phyloP scores from a whole-genome alignment of 2,797 vertebrate species.

The Odontamblyopus lacepedii region DNA sequence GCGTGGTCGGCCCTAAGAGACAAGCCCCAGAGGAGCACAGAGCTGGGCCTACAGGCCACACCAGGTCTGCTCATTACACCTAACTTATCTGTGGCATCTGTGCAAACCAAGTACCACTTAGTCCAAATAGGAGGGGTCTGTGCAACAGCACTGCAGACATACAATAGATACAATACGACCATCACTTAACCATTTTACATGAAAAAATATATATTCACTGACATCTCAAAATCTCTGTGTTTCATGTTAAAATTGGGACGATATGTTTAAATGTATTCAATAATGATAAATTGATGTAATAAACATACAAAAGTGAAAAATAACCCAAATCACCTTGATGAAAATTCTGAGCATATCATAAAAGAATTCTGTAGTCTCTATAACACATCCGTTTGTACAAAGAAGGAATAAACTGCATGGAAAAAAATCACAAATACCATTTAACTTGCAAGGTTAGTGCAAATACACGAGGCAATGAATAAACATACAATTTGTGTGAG shows the following conservation, averaged over 20 bases:
- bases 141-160: constrained; percentile 75
- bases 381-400: constrained; percentile 43
- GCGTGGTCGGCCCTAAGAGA: constrained; percentile 71
- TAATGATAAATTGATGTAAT: not conserved
- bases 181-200: constrained; percentile 66
- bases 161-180: constrained; percentile 63
- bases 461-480: constrained; percentile 76
- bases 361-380: constrained; percentile 8
- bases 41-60: constrained; percentile 75
- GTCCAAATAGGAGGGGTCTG: constrained; percentile 78
- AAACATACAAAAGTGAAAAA: not conserved
- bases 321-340: not conserved
- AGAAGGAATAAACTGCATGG: constrained; percentile 35
- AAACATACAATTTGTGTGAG: constrained; percentile 76
- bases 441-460: constrained; percentile 60
- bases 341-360: constrained; percentile 9
- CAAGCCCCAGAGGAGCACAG: constrained; percentile 74
- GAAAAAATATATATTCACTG: constrained; percentile 55
- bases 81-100: constrained; percentile 84
- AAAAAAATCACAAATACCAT: constrained; percentile 58
- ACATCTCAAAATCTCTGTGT: constrained; percentile 16
- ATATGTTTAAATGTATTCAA: not conserved
- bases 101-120: constrained; percentile 87
- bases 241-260: not conserved
- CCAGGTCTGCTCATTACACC: constrained; percentile 83